phyloP scores from a whole-genome alignment of 2,797 vertebrate species.

The Leucoraja ocellata region DNA sequence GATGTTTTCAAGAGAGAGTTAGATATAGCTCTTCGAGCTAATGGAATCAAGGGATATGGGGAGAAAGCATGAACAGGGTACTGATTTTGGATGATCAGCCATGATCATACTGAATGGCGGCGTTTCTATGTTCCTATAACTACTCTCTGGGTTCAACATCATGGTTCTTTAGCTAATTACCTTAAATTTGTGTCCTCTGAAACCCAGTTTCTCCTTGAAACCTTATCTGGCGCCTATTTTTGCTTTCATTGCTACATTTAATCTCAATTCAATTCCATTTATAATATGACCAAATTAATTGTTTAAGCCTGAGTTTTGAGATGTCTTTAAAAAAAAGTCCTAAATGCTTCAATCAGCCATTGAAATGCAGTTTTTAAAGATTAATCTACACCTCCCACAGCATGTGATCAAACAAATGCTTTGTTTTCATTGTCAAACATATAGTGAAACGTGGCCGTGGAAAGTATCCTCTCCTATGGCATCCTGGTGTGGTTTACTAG shows the following conservation, averaged over 20 bases:
- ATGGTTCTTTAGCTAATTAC: neutral
- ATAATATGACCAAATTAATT: neutral
- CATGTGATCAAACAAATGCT: neutral
- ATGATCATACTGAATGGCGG: too few species aligned
- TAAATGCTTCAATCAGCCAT: neutral
- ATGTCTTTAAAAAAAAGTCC: neutral
- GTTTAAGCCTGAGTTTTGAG: neutral
- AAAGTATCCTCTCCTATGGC: too few species aligned
- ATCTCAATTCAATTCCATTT: neutral
- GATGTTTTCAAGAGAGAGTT: too few species aligned
- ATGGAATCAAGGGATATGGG: too few species aligned
- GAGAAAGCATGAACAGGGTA: too few species aligned
- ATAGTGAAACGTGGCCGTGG: too few species aligned
- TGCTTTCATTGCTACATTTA: neutral
- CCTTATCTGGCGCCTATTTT: neutral
- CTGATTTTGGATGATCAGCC: too few species aligned
- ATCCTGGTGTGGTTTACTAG: too few species aligned
- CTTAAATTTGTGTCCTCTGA: neutral
- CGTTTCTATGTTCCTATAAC: too few species aligned
- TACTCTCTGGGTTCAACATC: neutral
- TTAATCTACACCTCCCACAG: neutral
- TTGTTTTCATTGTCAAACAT: too few species aligned
- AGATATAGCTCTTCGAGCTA: too few species aligned
- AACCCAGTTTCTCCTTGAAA: neutral
- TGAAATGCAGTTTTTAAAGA: neutral